Base-by-base conservation (phyloP, 2,797 vertebrate genomes). In the Rallus crepitans region DNA sequence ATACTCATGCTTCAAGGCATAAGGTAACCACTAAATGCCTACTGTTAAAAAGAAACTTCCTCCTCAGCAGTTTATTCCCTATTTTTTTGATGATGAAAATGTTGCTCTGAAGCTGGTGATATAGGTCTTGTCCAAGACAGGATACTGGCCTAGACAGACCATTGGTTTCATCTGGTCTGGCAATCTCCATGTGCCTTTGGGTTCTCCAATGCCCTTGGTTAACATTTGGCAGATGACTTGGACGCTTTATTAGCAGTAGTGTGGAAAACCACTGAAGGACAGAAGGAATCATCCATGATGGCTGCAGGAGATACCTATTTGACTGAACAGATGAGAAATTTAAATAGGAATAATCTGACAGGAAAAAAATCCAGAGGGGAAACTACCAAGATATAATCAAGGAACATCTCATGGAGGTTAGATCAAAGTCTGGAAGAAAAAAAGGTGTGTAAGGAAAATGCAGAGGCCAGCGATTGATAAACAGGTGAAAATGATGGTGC, bases 11-110 rank as follows among this genome's bases (percentile, higher is more conserved):
- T 96, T 89, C 75, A 90, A 87, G 88, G 93, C 78, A 82, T 75
- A 95, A 93, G 40, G 78, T n/a, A 76, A 94, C 96, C 96, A 96
- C 96, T 95, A 96, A 96, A 65, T 87, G 75, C 75, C 83, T 75
- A 3, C 5, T 92, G 75, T 93, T 81, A 89, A 89, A 94, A 94
- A 77, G 94, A 89, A 95, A 95, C 83, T 95, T 97, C 95, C 94
- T 90, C 71, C 88, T 96, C 93, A 93, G 94, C 95, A 95, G 39
- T 72, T 93, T 96, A 39, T 61, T 78, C 81, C 33, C 37, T 90
- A 6, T 82, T 85, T 95, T 45, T 94, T 69, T 0, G 0, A 63
- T 77, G 71, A 94, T 95, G 92, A 71, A 83, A 95, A 90, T 75
- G 90, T 90, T 85, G 23, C 45, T 81, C 40, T 68, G 65, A 89